Evolutionary conservation across 2,113 vertebrate species (phyloP).

Genomic region (Menidia beryllina): DNA sequence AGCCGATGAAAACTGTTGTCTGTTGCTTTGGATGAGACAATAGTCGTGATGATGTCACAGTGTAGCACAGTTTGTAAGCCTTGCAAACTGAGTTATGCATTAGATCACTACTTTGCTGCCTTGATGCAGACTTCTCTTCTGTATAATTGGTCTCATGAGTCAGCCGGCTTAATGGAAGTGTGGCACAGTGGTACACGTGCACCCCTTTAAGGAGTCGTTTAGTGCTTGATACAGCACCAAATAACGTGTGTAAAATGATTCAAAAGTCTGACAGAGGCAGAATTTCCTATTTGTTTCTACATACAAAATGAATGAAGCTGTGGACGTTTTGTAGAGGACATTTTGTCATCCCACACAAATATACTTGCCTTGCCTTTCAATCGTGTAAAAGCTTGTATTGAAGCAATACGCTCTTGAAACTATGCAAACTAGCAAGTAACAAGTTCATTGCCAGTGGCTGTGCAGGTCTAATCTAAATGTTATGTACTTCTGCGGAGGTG

Average conservation of each 20-base stretch:
- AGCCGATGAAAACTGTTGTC: too few species aligned
- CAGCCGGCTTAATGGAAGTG: not conserved
- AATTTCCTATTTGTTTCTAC: not conserved
- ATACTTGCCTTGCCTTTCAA: not conserved
- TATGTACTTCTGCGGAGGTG: not conserved
- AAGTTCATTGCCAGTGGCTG: constrained; percentile 9
- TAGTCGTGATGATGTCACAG: not conserved
- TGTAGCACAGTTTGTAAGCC: not conserved
- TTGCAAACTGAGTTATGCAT: not conserved
- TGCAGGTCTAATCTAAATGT: not conserved
- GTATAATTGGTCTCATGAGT: constrained; percentile 1
- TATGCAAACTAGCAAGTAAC: not conserved
- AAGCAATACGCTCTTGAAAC: not conserved
- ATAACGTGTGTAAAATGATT: not conserved
- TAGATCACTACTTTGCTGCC: not conserved
- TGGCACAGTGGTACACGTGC: not conserved
- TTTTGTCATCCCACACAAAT: not conserved
- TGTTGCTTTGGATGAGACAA: not conserved
- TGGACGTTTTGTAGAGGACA: not conserved
- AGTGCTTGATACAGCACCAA: not conserved
- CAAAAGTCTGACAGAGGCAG: not conserved
- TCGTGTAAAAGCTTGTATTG: not conserved
- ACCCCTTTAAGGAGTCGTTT: constrained; percentile 1
- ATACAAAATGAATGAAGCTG: not conserved
- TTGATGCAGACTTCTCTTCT: constrained; percentile 1